Evolutionary conservation across 2,888 invertebrate genomes (phyloP), one percentile per base, ranked within the genome.

Genomic region (Argynnis bischoffii): DNA sequence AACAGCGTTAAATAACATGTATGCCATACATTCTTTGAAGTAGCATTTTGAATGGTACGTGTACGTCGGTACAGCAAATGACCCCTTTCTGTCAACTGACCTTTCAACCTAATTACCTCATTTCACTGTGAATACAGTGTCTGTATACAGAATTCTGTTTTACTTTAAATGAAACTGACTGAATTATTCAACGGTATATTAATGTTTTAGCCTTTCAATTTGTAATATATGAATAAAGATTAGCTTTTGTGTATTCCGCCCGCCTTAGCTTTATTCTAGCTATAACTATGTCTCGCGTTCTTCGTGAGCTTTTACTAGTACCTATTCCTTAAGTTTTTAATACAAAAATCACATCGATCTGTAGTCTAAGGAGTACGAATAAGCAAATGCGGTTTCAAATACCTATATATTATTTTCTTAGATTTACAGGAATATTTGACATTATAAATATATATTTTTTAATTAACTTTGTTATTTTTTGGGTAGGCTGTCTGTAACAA

Each of bases 41-140:
- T 57, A 21, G 53, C 55, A 47, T 31, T 41, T 41, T 41, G 35
- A 54, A 64, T 48, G 60, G 35, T 41, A 60, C 41, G 50, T 48
- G 55, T 55, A 59, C 65, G 50, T 55, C 31, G 60, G 14, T 14
- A 61, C 48, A 51, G 51, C 35, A 53, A 69, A 61, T 61, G 60
- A 65, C 65, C 69, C 61, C 65, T 61, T 64, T 66, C 69, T 65
- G 66, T 66, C 65, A 57, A 65, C 69, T 54, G 66, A 66, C 69
- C 69, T 69, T 61, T 56, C 69, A 66, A 69, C 69, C 69, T 69
- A 69, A 69, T 69, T 69, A 66, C 69, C 69, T 56, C 65, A 61
- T 69, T 69, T 63, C 61, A 56, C 41, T 56, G 16, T 55, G 66
- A 61, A 61, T 66, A 59, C 35, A n/a, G 11, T 65, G 41, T 57